Conservation (phyloP, 2,797 vertebrate genomes). For the Clarias pachynema region DNA sequence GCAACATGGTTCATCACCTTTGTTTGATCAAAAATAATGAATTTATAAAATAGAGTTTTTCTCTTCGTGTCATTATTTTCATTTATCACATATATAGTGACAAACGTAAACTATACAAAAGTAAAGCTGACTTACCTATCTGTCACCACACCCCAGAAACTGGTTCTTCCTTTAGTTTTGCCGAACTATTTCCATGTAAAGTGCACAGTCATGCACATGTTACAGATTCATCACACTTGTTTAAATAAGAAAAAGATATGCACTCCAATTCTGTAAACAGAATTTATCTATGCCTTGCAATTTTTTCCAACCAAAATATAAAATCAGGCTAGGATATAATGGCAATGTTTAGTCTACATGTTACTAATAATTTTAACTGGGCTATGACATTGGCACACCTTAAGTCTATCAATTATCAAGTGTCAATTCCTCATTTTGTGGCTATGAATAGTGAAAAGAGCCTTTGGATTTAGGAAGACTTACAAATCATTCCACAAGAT, state of each 20-base stretch:
- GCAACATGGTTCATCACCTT: too few relatives aligned
- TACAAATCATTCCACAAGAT: constrained; percentile 32
- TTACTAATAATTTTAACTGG: neutral
- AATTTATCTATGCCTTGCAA: neutral
- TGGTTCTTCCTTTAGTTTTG: neutral
- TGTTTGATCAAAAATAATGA: too few relatives aligned
- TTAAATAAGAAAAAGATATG: neutral
- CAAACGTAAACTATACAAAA: neutral
- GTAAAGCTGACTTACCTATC: neutral
- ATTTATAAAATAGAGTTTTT: neutral
- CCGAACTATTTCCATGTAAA: neutral
- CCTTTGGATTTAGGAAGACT: neutral
- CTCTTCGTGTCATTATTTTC: neutral
- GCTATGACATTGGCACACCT: neutral
- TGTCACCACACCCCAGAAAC: neutral
- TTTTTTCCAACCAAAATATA: neutral
- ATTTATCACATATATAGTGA: neutral
- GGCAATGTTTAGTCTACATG: neutral
- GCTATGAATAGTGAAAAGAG: neutral
- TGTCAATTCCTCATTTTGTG: too few relatives aligned
- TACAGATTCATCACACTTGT: neutral
- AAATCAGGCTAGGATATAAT: neutral
- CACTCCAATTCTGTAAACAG: neutral
- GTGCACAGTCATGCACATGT: neutral
- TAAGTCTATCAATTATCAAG: too few relatives aligned